Percentiles rank a stretch among this genome's conserved stretches.
Evolutionary conservation across 1,140 invertebrate genomes (phyloP).

Genomic region (Dreissena polymorpha): DNA sequence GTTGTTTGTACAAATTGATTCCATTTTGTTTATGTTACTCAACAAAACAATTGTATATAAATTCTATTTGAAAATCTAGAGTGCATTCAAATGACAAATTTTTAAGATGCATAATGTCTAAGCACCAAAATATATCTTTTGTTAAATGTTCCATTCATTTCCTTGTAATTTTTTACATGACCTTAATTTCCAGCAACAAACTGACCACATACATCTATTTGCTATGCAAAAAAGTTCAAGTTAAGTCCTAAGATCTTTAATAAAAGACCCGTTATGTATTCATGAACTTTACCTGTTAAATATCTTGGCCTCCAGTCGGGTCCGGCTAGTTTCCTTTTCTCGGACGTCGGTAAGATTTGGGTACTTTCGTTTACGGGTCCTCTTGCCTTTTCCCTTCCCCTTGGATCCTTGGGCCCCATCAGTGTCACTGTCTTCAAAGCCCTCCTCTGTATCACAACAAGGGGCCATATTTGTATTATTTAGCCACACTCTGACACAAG

Average conservation of each 20-base stretch:
- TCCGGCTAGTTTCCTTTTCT: slow-evolving; percentile 71
- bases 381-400: slow-evolving; percentile 68
- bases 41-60: no score
- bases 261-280: slow-evolving; percentile 11
- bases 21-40: neutral
- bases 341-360: slow-evolving; percentile 78
- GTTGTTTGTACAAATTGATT: neutral
- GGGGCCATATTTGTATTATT: no score
- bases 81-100: neutral
- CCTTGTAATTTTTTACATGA: no score
- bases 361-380: slow-evolving; percentile 71
- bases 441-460: neutral
- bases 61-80: neutral
- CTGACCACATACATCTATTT: no score
- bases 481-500: no score
- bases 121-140: neutral
- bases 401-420: slow-evolving; percentile 21
- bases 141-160: neutral
- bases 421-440: neutral
- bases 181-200: no score
- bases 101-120: neutral
- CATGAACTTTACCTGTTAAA: slow-evolving; percentile 68
- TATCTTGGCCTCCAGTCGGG: slow-evolving; percentile 76
- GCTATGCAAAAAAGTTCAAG: no score
- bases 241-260: no score